Evolutionary conservation across 1,140 invertebrate species (phyloP).

Genomic region (Drosophila teissieri): DNA sequence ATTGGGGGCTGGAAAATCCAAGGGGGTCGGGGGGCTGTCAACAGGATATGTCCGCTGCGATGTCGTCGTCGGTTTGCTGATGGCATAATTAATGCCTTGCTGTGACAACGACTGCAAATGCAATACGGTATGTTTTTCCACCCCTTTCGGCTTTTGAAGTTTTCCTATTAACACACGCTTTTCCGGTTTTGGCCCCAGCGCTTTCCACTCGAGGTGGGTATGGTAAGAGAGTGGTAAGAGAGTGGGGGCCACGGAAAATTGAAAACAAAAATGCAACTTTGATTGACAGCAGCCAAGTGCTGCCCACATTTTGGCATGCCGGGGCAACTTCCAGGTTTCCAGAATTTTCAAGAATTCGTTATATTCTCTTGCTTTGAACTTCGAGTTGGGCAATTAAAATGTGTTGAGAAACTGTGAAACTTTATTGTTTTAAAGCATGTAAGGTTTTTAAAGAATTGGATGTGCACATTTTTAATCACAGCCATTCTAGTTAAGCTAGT

Average conservation of each 20-base stretch:
- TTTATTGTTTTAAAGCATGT: too few relatives aligned
- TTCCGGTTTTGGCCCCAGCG: slow-evolving; percentile 62
- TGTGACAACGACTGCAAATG: slow-evolving; percentile 64
- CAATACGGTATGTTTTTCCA: slow-evolving; percentile 16
- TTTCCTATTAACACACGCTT: slow-evolving; percentile 65
- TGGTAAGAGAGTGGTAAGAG: not conserved
- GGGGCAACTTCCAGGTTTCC: slow-evolving; percentile 17
- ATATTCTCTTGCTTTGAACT: slow-evolving; percentile 25
- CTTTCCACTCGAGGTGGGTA: slow-evolving; percentile 52
- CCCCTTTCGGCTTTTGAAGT: slow-evolving; percentile 67
- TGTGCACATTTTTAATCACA: too few relatives aligned
- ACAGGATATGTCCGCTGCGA: slow-evolving; percentile 71
- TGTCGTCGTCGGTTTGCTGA: slow-evolving; percentile 66
- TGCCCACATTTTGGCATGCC: slow-evolving; percentile 42
- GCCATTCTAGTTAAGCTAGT: too few relatives aligned
- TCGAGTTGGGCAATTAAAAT: slow-evolving; percentile 18
- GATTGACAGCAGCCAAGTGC: slow-evolving; percentile 69
- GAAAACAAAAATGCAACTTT: slow-evolving; percentile 73
- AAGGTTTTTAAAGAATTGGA: not conserved
- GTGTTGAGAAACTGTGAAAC: not conserved
- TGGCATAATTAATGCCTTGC: slow-evolving; percentile 79
- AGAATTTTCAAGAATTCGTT: slow-evolving; percentile 22
- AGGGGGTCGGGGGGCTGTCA: slow-evolving; percentile 38
- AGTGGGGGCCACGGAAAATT: slow-evolving; percentile 18
- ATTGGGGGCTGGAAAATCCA: slow-evolving; percentile 14